Conservation (phyloP, 2,797 vertebrate genomes). For the Psittacula derbiana region DNA sequence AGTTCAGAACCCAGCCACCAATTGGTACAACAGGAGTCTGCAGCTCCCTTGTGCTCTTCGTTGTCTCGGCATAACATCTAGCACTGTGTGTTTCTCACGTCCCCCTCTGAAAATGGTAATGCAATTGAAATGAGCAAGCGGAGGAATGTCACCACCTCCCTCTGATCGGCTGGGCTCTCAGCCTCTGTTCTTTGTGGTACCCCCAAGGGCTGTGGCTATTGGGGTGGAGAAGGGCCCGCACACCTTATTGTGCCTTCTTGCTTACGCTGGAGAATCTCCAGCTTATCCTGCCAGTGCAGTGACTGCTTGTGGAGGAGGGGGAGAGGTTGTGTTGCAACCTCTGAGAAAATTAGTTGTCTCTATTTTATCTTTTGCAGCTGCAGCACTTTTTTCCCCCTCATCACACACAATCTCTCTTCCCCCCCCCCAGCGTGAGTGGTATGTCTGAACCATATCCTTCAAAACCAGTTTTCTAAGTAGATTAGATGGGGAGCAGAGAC, state of each 20-base stretch:
- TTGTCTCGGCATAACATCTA: neutral
- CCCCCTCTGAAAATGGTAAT: neutral
- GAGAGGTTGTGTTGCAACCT: conserved; percentile 67
- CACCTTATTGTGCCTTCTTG: conserved; percentile 53
- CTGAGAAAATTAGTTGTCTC: conserved; percentile 69
- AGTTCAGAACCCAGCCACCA: conserved; percentile 53
- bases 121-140: neutral
- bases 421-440: conserved; percentile 5
- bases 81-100: neutral
- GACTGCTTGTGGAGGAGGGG: conserved; percentile 56
- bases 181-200: neutral
- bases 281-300: conserved; percentile 64
- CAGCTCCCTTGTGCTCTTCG: neutral
- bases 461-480: conserved; percentile 75
- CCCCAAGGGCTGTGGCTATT: conserved; percentile 21
- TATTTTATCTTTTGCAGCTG: conserved; percentile 74
- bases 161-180: neutral
- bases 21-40: conserved; percentile 46
- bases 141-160: conserved; percentile 1
- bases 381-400: conserved; percentile 38
- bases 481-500: conserved; percentile 74
- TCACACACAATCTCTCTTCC: neutral
- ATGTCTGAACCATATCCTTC: conserved; percentile 73
- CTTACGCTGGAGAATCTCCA: conserved; percentile 65
- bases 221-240: conserved; percentile 8